Evolutionary conservation across 1,140 invertebrate genomes (phyloP).

Genomic region (Leptonema lineaticorne): DNA sequence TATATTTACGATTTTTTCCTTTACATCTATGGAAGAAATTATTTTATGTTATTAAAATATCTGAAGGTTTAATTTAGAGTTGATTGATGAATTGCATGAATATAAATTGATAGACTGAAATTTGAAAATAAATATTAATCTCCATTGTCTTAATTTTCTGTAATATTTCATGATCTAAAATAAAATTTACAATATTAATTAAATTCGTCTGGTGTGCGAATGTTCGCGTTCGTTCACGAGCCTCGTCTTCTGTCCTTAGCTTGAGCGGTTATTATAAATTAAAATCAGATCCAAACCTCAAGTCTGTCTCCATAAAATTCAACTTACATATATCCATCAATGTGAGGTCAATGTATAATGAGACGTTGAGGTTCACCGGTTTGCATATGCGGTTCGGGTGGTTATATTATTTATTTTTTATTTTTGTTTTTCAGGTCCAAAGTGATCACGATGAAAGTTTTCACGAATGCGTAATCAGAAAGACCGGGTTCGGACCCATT

Average conservation of each 20-base stretch:
- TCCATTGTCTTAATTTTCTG: too few relatives aligned
- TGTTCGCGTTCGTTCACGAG: not conserved
- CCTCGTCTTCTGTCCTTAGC: constrained; percentile 15
- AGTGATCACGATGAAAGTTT: not conserved
- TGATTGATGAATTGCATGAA: too few relatives aligned
- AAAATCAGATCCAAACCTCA: constrained; percentile 11
- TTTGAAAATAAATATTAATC: too few relatives aligned
- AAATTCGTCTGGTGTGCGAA: too few relatives aligned
- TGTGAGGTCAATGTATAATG: constrained; percentile 28
- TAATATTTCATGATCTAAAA: too few relatives aligned
- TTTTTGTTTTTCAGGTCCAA: not conserved
- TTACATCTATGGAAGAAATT: too few relatives aligned
- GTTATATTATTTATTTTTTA: too few relatives aligned
- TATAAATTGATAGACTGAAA: too few relatives aligned
- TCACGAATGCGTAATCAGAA: not conserved
- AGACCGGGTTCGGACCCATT: not conserved
- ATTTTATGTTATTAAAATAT: too few relatives aligned
- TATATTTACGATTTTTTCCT: too few relatives aligned
- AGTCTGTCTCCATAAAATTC: constrained; percentile 4
- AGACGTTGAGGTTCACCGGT: not conserved
- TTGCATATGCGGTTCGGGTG: not conserved
- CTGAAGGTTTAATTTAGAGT: too few relatives aligned
- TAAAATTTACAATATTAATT: too few relatives aligned
- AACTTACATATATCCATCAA: constrained; percentile 13
- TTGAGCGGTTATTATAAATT: not conserved